Base-by-base conservation (phyloP, 2,888 invertebrate genomes). In the Bombylius discolor region DNA sequence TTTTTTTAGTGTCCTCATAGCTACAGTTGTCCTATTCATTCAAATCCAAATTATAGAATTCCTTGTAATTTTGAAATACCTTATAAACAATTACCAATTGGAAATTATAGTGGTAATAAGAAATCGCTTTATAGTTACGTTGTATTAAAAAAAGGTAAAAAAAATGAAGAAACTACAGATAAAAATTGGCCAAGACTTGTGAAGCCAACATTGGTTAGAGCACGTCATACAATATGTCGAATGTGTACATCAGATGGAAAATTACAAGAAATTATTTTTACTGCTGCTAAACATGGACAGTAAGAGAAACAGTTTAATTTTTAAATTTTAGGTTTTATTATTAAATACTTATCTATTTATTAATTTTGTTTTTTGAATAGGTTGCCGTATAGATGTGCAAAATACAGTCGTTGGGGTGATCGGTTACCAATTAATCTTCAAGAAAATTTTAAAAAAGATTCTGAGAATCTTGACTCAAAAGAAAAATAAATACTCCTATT, bases 111-210 rank as follows among this genome's bases (percentile, higher is more conserved):
- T 0, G 70, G 67, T 52, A 62, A 62, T 1, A 59, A 54, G 7
- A 77, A 71, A 1, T 85, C 89, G 63, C 67, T 79, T 33, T 94
- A 83, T 70, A 84, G 85, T 0, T 96, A 92, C 70, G 78, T 92
- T 0, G 82, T 96, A 51, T 70, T 96, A 34, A 87, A 81, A 70
- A 90, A 89, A 81, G 87, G 91, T 31, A 57, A 66, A 4, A 69
- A 81, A 45, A 69, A 76, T 0, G 66, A 75, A 1, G 67, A 76
- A 58, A 51, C 34, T 34, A 77, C 79, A 57, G 73, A 77, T 0
- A 77, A 60, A 0, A 58, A 59, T 11, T 94, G 93, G 92, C 91
- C 93, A 0, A 79, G 94, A 59, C 72, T 93, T 32, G 84, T 94
- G 0, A 70, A 85, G 56, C 82, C 84, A n/a, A 81, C 83, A 0